Percentiles rank a stretch among this genome's conserved stretches.
These are phyloP conservation scores for Daktulosphaira vitifoliae DNA, from an alignment of 1,140 invertebrate genomes.

Conservation along the genomic window DNA sequence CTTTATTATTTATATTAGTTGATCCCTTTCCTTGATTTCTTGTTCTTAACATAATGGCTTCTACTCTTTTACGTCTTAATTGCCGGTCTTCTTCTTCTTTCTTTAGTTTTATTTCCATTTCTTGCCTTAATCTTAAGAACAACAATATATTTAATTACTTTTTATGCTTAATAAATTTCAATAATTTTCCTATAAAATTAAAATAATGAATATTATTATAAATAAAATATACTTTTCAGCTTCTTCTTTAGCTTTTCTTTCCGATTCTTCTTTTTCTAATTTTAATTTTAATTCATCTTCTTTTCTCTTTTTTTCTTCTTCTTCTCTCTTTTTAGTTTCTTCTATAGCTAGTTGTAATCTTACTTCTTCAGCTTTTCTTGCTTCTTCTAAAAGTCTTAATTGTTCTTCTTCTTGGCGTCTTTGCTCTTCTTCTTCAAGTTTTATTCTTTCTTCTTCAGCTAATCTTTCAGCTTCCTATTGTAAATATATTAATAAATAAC, in stretches of 20 bases:
- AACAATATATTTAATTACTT: constrained; percentile 4
- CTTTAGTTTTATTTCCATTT: constrained; percentile 63
- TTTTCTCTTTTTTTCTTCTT: constrained; percentile 53
- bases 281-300: constrained; percentile 62
- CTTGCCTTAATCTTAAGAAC: constrained; percentile 55
- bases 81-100: constrained; percentile 72
- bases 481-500: no score
- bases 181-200: not conserved
- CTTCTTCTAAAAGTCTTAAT: constrained; percentile 57
- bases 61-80: constrained; percentile 65
- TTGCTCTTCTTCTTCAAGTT: constrained; percentile 73
- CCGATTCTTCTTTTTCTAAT: constrained; percentile 65
- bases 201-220: not conserved
- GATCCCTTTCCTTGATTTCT: constrained; percentile 47
- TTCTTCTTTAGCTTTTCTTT: constrained; percentile 65
- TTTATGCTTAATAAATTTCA: not conserved
- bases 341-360: constrained; percentile 63
- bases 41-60: constrained; percentile 74
- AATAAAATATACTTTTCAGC: constrained; percentile 52
- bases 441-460: constrained; percentile 61
- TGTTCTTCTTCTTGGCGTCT: constrained; percentile 66
- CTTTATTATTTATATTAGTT: constrained; percentile 38
- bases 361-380: constrained; percentile 62
- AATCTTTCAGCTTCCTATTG: constrained; percentile 58
- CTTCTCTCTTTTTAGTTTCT: constrained; percentile 55